These are phyloP conservation scores for Xestia ashworthii DNA, from an alignment of 2,888 invertebrate genomes.

Conservation along the genomic window DNA sequence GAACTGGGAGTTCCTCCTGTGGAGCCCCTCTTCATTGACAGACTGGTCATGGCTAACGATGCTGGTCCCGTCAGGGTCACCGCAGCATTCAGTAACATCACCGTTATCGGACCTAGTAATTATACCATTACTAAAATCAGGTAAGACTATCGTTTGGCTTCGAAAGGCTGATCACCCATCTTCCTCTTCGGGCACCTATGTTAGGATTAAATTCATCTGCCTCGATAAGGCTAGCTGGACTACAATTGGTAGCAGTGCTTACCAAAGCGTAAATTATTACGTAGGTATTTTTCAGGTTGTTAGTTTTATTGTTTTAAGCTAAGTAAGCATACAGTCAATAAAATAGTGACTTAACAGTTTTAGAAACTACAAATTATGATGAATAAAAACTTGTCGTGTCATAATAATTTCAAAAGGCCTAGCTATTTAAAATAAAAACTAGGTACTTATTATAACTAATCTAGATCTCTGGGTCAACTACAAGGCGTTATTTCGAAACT, in stretches of 20 bases:
- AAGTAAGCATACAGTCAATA: neutral
- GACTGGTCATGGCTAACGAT: conserved; percentile 94
- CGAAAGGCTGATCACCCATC: neutral
- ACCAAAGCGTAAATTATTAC: conserved; percentile 3
- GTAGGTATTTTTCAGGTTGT: neutral
- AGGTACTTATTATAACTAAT: neutral
- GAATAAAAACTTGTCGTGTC: neutral
- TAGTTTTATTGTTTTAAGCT: conserved; percentile 10
- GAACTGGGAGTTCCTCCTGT: conserved; percentile 94
- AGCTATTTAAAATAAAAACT: conserved; percentile 11
- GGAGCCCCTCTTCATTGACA: conserved; percentile 93
- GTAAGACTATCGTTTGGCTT: conserved; percentile 75
- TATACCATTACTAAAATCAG: conserved; percentile 93
- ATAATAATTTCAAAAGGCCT: neutral
- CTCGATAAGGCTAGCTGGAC: neutral
- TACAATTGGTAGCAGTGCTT: neutral
- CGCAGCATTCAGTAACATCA: conserved; percentile 94
- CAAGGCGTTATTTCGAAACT: conserved; percentile 33
- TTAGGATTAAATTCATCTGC: neutral
- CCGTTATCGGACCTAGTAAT: conserved; percentile 94
- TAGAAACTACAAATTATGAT: neutral
- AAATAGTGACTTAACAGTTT: neutral
- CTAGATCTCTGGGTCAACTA: conserved; percentile 32
- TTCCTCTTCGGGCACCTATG: neutral
- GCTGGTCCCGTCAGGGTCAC: conserved; percentile 94